Conservation (phyloP, 2,797 vertebrate genomes). For the Sparus aurata region DNA sequence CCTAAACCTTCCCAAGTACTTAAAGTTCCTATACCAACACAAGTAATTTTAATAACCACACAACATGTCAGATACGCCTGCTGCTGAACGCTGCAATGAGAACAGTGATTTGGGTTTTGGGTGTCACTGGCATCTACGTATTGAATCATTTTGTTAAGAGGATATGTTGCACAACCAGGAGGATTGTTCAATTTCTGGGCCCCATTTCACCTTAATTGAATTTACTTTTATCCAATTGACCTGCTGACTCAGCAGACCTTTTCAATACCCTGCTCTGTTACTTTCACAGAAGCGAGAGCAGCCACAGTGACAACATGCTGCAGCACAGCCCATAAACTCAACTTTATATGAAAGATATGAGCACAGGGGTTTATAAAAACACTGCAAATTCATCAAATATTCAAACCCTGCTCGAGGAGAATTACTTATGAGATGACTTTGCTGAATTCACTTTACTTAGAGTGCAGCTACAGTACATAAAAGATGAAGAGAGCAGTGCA, state of each 20-base stretch:
- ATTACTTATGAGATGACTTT: slow-evolving; percentile 30
- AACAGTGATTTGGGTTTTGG: no score
- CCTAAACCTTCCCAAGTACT: no score
- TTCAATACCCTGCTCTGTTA: background rate
- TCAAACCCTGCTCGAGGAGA: slow-evolving; percentile 30
- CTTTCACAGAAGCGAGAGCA: background rate
- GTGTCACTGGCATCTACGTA: no score
- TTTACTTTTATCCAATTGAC: slow-evolving; percentile 1
- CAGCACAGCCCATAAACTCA: background rate
- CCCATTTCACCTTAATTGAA: background rate
- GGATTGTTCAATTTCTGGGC: background rate
- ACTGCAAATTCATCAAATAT: slow-evolving; percentile 51
- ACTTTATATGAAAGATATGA: slow-evolving; percentile 18
- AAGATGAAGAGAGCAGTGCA: slow-evolving; percentile 15
- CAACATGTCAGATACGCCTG: no score
- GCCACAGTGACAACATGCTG: background rate
- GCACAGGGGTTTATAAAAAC: slow-evolving; percentile 27
- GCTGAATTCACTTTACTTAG: slow-evolving; percentile 39
- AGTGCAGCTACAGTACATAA: slow-evolving; percentile 28
- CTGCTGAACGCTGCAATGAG: no score
- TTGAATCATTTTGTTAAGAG: no score
- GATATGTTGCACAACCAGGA: background rate
- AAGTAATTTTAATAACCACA: no score
- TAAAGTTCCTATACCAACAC: no score
- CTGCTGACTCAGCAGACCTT: slow-evolving; percentile 26